Evolutionary conservation across 2,888 invertebrate species (phyloP).

Genomic region (Mayetiola destructor): DNA sequence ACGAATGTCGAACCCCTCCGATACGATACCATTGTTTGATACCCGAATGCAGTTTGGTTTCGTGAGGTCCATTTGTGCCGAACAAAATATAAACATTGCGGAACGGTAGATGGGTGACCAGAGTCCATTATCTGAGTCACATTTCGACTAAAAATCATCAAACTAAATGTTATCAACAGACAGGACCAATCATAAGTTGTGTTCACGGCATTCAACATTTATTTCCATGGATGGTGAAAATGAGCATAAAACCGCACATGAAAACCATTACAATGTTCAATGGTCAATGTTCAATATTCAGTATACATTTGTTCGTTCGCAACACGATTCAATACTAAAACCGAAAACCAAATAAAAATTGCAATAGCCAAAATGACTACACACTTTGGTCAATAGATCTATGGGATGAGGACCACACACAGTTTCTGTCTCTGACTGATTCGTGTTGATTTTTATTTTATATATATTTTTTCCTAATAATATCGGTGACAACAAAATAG

Average conservation of each 20-base stretch:
- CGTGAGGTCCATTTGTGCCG: too few species aligned
- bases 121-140: background rate
- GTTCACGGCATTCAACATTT: slow-evolving; percentile 2
- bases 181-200: slow-evolving; percentile 15
- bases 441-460: slow-evolving; percentile 3
- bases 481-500: background rate
- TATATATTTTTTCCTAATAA: background rate
- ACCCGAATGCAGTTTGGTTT: too few species aligned
- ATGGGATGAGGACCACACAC: background rate
- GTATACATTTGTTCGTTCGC: background rate
- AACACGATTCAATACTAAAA: background rate
- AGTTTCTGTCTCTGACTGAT: background rate
- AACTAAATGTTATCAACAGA: slow-evolving; percentile 9
- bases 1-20: too few species aligned
- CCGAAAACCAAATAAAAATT: slow-evolving; percentile 7
- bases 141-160: background rate
- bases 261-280: slow-evolving; percentile 8
- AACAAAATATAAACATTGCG: too few species aligned
- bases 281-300: background rate
- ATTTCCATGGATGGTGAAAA: slow-evolving; percentile 10
- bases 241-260: too few species aligned
- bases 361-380: background rate
- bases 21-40: too few species aligned
- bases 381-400: too few species aligned
- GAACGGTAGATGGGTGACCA: background rate